Evolutionary conservation across 2,888 invertebrate species (phyloP).

Genomic region (Peribatodes rhomboidaria): DNA sequence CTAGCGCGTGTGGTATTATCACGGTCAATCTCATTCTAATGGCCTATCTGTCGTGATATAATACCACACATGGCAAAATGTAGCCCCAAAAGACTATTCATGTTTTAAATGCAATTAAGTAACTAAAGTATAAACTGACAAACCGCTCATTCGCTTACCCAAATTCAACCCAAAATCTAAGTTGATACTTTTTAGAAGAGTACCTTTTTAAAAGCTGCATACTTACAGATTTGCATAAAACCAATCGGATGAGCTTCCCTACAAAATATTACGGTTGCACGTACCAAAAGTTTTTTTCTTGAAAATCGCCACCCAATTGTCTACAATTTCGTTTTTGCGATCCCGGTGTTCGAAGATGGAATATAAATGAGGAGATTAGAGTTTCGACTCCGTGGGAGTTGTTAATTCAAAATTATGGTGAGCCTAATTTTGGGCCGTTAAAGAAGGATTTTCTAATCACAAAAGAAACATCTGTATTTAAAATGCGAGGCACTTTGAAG

Average conservation of each 20-base stretch:
- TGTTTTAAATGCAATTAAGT: no score
- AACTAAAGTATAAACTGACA: no score
- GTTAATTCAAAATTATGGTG: slow-evolving; percentile 39
- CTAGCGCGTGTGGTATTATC: no score
- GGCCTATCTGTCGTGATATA: no score
- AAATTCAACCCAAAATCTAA: no score
- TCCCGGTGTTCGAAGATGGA: slow-evolving; percentile 36
- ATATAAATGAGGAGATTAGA: slow-evolving; percentile 36
- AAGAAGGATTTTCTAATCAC: slow-evolving; percentile 32
- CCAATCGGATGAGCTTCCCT: slow-evolving; percentile 8
- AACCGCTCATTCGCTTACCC: no score
- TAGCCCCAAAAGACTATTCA: no score
- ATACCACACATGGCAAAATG: no score
- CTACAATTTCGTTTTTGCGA: slow-evolving; percentile 36
- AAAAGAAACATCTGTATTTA: slow-evolving; percentile 28
- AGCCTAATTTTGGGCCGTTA: slow-evolving; percentile 33
- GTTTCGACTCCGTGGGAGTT: slow-evolving; percentile 30
- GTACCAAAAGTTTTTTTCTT: slow-evolving; percentile 28
- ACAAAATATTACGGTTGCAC: slow-evolving; percentile 20
- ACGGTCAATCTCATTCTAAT: no score
- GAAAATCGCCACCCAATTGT: slow-evolving; percentile 31
- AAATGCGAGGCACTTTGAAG: slow-evolving; percentile 9
- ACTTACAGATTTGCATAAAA: slow-evolving; percentile 6
- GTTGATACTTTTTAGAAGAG: neutral
- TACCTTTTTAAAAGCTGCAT: neutral